These are phyloP conservation scores for Zosterops lateralis DNA, from an alignment of 2,113 vertebrate species.

Conservation along the genomic window DNA sequence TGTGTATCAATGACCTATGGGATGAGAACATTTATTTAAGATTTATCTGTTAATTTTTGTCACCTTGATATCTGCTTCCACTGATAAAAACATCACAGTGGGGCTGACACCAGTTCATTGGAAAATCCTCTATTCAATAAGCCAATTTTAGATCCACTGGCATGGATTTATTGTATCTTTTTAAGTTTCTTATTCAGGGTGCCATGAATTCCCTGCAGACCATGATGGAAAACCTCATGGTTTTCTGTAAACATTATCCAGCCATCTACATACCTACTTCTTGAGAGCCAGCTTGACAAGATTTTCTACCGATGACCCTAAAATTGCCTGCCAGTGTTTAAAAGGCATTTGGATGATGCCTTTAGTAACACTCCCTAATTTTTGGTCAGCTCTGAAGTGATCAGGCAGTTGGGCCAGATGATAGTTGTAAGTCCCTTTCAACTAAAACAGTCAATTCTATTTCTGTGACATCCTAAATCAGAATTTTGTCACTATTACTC, in stretches of 20 bases:
- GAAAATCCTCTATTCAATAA: not conserved
- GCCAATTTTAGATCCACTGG: not conserved
- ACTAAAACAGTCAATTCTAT: not conserved
- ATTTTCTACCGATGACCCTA: not conserved
- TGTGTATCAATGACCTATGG: not conserved
- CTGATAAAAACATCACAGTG: not conserved
- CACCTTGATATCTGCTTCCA: not conserved
- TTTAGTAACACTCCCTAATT: not conserved
- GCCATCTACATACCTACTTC: not conserved
- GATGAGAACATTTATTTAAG: not conserved
- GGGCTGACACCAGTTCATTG: not conserved
- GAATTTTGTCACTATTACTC: not conserved
- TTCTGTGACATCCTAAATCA: not conserved
- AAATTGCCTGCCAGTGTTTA: not conserved
- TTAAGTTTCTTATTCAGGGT: not conserved
- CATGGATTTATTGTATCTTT: not conserved
- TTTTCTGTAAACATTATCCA: not conserved
- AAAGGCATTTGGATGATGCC: not conserved
- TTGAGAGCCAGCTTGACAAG: not conserved
- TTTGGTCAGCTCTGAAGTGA: not conserved
- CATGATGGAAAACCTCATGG: not conserved
- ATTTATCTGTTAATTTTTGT: not conserved
- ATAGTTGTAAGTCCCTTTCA: not conserved
- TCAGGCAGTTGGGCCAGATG: not conserved
- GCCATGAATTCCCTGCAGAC: not conserved